phyloP scores from a whole-genome alignment of 2,888 invertebrate genomes.

The Phyllotreta cruciferae region DNA sequence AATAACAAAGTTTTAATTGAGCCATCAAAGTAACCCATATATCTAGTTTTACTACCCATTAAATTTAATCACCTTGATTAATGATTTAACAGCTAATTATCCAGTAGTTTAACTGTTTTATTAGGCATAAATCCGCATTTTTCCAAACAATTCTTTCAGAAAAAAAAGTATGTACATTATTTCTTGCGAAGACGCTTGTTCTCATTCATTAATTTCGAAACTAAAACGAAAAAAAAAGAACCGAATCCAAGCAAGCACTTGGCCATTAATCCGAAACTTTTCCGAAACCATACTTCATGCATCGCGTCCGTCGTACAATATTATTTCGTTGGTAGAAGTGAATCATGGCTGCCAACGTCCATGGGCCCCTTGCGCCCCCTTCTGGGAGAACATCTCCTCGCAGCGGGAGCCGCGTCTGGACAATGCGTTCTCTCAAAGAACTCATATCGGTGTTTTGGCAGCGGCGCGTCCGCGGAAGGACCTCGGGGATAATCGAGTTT shows the following conservation, averaged over 20 bases:
- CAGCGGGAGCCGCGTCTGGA: slow-evolving; percentile 57
- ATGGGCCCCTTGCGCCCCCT: slow-evolving; percentile 35
- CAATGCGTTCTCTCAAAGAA: slow-evolving; percentile 54
- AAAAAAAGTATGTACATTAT: too few relatives aligned
- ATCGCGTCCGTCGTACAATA: slow-evolving; percentile 48
- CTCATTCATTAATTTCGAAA: slow-evolving; percentile 22
- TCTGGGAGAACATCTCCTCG: slow-evolving; percentile 52
- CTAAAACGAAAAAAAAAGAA: slow-evolving; percentile 12
- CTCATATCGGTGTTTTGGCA: slow-evolving; percentile 56
- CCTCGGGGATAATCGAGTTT: background rate
- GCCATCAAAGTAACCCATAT: too few relatives aligned
- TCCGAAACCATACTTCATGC: slow-evolving; percentile 40
- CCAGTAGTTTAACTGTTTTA: too few relatives aligned
- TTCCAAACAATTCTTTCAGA: too few relatives aligned
- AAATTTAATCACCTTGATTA: too few relatives aligned
- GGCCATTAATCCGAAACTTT: slow-evolving; percentile 25
- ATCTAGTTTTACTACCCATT: too few relatives aligned
- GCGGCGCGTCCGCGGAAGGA: background rate
- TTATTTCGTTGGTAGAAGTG: slow-evolving; percentile 55
- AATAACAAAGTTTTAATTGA: too few relatives aligned
- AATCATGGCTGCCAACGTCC: slow-evolving; percentile 51
- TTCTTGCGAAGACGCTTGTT: too few relatives aligned
- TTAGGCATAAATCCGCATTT: too few relatives aligned
- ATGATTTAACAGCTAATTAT: too few relatives aligned
- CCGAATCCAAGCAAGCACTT: background rate